Conservation (phyloP, 2,113 vertebrate species). For the Macroglossus sobrinus region DNA sequence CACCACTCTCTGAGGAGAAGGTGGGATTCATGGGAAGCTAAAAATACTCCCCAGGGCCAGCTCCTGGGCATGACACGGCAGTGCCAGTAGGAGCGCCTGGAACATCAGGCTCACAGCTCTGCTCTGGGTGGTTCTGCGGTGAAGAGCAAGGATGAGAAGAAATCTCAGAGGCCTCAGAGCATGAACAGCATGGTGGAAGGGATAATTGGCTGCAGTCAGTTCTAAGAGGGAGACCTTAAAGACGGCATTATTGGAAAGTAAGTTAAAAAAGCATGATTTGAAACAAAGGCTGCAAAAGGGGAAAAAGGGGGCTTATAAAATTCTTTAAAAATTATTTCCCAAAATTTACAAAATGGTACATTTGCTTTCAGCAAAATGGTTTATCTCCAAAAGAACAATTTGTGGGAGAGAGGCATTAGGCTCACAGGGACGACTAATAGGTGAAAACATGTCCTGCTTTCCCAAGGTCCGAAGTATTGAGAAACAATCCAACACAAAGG, state of each 20-base stretch:
- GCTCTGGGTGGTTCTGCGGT: neutral
- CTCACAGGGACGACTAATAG: accelerated
- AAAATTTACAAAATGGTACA: neutral
- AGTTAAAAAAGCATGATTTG: neutral
- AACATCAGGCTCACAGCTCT: neutral
- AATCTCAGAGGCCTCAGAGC: neutral
- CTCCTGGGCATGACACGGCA: accelerated
- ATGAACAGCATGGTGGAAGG: accelerated
- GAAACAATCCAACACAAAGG: neutral
- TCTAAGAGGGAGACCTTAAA: neutral
- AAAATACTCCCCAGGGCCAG: neutral
- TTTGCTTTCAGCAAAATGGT: neutral
- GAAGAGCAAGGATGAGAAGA: neutral
- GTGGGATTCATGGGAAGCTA: neutral
- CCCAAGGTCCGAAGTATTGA: accelerated
- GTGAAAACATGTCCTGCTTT: neutral
- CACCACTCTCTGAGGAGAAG: neutral
- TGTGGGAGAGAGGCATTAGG: neutral
- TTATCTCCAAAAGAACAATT: neutral
- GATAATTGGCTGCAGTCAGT: neutral
- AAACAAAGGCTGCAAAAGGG: neutral
- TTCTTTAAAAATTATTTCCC: neutral
- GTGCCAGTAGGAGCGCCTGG: accelerated
- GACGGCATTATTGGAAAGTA: neutral
- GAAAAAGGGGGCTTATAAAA: neutral